Evolutionary conservation across 2,888 invertebrate genomes (phyloP).

Genomic region (Campoletis raptor): DNA sequence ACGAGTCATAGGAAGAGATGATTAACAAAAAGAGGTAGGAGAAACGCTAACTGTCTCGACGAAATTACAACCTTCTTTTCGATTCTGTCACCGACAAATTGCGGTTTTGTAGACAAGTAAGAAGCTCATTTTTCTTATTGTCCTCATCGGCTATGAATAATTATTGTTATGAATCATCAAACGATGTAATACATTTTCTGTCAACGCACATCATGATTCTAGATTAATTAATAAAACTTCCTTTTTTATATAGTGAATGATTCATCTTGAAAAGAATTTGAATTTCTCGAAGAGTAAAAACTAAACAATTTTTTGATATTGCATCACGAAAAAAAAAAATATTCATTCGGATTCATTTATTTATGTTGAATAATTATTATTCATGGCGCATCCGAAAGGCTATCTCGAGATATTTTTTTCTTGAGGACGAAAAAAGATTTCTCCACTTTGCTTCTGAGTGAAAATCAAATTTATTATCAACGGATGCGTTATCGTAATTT

Average conservation of each 20-base stretch:
- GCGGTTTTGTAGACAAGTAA: constrained; percentile 46
- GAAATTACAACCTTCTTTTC: constrained; percentile 17
- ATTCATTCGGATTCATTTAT: background rate
- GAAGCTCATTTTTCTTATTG: constrained; percentile 12
- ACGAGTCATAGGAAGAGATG: constrained; percentile 61
- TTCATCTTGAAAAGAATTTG: no score
- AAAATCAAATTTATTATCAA: background rate
- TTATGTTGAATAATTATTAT: background rate
- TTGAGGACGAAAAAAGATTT: background rate
- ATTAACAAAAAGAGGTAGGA: constrained; percentile 47
- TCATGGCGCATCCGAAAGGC: background rate
- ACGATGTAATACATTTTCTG: background rate
- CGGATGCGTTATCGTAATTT: background rate
- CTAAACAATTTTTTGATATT: background rate
- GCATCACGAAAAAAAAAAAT: background rate
- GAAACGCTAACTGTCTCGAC: constrained; percentile 24
- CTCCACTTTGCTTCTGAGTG: background rate
- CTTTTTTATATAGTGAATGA: no score
- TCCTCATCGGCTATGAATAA: background rate
- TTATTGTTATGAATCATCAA: constrained; percentile 40
- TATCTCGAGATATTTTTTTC: background rate
- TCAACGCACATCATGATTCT: background rate
- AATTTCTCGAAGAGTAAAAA: background rate
- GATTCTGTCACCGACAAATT: constrained; percentile 47
- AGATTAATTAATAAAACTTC: background rate